Percentiles rank a stretch among this genome's conserved stretches.
These are phyloP conservation scores for Drosophila ercepeae DNA, from an alignment of 1,140 invertebrate species.

Conservation along the genomic window DNA sequence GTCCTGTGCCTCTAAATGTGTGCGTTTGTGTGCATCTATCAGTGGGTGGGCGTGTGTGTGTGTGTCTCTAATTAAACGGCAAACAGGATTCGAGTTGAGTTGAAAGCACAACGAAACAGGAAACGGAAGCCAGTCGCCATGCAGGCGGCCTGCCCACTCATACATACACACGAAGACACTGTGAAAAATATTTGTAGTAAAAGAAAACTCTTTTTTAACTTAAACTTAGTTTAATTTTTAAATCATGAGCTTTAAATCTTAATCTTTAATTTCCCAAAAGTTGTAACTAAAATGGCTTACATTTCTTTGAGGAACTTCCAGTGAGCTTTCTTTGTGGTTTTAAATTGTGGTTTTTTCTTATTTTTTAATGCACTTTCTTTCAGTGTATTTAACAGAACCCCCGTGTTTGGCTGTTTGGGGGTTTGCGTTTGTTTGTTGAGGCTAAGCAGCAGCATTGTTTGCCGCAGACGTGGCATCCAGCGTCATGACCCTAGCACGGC, in stretches of 20 bases:
- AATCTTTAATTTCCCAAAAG: no score
- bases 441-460: constrained; percentile 71
- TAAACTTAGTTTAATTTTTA: no score
- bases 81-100: constrained; percentile 81
- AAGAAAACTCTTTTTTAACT: no score
- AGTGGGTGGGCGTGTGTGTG: constrained; percentile 24
- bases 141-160: constrained; percentile 26
- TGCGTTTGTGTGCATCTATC: neutral
- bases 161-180: constrained; percentile 16
- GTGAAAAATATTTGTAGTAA: no score
- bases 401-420: constrained; percentile 15
- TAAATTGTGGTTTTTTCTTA: no score
- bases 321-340: no score
- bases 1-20: no score
- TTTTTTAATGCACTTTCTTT: neutral
- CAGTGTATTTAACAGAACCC: constrained; percentile 1
- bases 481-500: constrained; percentile 47
- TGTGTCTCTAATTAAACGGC: constrained; percentile 82
- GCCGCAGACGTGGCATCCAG: constrained; percentile 42
- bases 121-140: constrained; percentile 81
- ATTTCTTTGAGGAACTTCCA: no score
- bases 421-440: constrained; percentile 71
- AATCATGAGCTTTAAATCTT: no score
- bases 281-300: no score
- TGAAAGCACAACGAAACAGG: constrained; percentile 80